Base-by-base conservation (phyloP, 2,797 vertebrate species). In the Micropoecilia bifurca region DNA sequence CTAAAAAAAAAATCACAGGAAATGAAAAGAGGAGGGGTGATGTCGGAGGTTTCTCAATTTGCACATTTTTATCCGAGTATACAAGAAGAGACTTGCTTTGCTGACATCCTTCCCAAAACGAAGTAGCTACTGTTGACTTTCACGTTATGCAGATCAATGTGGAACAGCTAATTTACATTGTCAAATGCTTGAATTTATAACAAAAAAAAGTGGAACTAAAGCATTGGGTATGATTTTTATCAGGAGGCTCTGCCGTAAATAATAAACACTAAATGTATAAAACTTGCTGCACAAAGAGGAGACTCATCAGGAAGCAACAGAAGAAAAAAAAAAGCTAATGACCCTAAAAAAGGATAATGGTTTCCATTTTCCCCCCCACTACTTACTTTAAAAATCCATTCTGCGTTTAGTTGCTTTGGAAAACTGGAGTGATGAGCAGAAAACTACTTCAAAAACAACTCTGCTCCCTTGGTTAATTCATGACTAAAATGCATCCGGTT, bases 11-110 rank as follows among this genome's bases (percentile, higher is more conserved):
- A 30, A 16, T 53, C 71, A 87, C 87, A 91, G 92, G 92, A 91
- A 94, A 92, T 90, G 89, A 91, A 82, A 82, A 68, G 89, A 79
- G 87, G 86, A 81, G 89, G 89, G 80, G 82, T 77, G 50, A 78
- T 80, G 78, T 75, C 55, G 63, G 81, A 87, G 85, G 83, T 82
- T 87, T 87, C 69, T 83, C 57, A 85, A 81, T 85, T 90, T 59
- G 83, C 78, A 86, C 77, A 80, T 83, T 89, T 86, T 74, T 76
- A 46, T 88, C 77, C 46, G 48, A 81, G 63, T 53, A 55, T 2
- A 79, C 82, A 76, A 71, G 75, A 75, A 84, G 68, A 83, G 81
- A 87, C 81, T 59, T 85, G 85, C 79, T 77, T 57, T 79, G 33
- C 77, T 75, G 81, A 88, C 79, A 82, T 39, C 46, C 76, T 87